A percentile compares a stretch with the other conserved stretches of the same genome.
Conservation (phyloP, 2,888 invertebrate genomes). For the Amblyjoppa fuscipennis region DNA sequence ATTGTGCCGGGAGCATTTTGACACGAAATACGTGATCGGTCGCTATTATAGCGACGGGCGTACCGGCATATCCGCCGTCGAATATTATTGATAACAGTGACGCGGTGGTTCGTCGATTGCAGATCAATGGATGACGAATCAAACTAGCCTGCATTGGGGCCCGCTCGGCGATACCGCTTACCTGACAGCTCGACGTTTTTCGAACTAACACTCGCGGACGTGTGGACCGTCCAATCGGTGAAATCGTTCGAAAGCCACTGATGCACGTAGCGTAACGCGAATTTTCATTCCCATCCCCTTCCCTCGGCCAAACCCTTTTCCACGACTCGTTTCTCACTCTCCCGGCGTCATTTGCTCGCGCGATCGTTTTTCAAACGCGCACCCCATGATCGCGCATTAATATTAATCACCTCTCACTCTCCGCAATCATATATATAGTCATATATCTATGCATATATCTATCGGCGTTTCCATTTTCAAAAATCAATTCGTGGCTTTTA, state of each 20-base stretch:
- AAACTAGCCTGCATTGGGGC: constrained; percentile 46
- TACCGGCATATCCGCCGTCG: constrained; percentile 51
- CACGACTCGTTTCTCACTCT: background rate
- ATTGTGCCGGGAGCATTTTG: constrained; percentile 22
- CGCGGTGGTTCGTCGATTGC: constrained; percentile 42
- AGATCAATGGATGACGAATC: constrained; percentile 64
- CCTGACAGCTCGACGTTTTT: constrained; percentile 57
- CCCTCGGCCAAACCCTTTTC: background rate
- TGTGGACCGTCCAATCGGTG: constrained; percentile 62
- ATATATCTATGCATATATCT: background rate
- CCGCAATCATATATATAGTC: constrained; percentile 14
- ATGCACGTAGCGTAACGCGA: constrained; percentile 44
- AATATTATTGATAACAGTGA: constrained; percentile 61
- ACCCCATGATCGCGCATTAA: constrained; percentile 52
- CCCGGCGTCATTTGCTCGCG: constrained; percentile 18
- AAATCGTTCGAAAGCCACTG: constrained; percentile 60
- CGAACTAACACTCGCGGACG: constrained; percentile 59
- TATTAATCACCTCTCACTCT: constrained; percentile 57
- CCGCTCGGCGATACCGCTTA: constrained; percentile 22
- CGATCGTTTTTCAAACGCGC: constrained; percentile 58
- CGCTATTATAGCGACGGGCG: constrained; percentile 31
- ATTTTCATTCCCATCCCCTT: constrained; percentile 13
- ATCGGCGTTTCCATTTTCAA: constrained; percentile 42
- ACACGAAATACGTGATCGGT: constrained; percentile 23
- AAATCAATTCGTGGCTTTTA: background rate